A percentile compares a stretch with the other conserved stretches of the same genome.
These are phyloP conservation scores for Lordiphosa collinella DNA, from an alignment of 1,140 invertebrate genomes.

Conservation along the genomic window DNA sequence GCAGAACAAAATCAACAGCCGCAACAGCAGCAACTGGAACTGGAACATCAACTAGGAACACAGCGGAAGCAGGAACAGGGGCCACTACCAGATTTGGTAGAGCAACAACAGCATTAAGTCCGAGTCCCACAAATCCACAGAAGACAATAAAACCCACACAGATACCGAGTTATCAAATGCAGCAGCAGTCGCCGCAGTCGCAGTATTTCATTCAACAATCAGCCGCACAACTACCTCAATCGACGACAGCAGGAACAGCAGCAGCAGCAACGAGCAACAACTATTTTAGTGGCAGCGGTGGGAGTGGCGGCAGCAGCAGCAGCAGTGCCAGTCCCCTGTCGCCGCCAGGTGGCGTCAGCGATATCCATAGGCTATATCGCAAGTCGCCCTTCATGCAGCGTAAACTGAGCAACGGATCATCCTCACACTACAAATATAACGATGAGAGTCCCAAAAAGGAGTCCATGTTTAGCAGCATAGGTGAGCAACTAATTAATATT, in stretches of 20 bases:
- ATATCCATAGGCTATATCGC: conserved; percentile 65
- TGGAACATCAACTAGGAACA: not conserved
- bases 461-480: conserved; percentile 73
- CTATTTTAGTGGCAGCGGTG: conserved; percentile 35
- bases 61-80: conserved; percentile 8
- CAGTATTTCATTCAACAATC: conserved; percentile 72
- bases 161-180: conserved; percentile 71
- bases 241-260: conserved; percentile 31
- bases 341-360: conserved; percentile 23
- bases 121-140: conserved; percentile 32
- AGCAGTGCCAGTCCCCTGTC: conserved; percentile 28
- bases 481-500: too few species aligned
- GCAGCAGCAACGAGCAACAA: conserved; percentile 15
- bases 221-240: conserved; percentile 78
- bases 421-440: conserved; percentile 41
- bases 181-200: conserved; percentile 37
- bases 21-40: conserved; percentile 16
- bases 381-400: conserved; percentile 77
- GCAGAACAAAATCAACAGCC: not conserved
- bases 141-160: conserved; percentile 72
- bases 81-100: conserved; percentile 32
- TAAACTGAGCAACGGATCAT: conserved; percentile 65
- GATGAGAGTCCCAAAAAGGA: conserved; percentile 77
- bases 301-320: conserved; percentile 28
- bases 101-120: conserved; percentile 5